Conservation (phyloP, 2,797 vertebrate species). For the Euthynnus affinis region DNA sequence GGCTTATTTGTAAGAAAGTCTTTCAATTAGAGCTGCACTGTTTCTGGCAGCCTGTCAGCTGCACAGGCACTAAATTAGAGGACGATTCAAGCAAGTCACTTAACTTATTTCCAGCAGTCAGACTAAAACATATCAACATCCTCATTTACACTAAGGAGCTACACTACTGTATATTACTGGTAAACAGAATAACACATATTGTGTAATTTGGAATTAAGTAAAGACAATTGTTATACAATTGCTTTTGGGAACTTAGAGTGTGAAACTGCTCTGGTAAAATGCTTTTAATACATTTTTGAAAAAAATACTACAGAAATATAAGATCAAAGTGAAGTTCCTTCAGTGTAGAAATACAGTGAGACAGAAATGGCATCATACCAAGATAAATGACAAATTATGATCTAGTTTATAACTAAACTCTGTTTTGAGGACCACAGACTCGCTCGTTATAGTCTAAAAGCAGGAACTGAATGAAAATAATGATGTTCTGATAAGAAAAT, state of each 20-base stretch:
- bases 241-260: too few relatives aligned
- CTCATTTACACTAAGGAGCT: conserved; percentile 13
- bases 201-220: background rate
- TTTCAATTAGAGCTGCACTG: conserved; percentile 73
- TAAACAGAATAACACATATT: background rate
- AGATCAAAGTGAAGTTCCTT: background rate
- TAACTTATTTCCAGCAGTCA: conserved; percentile 32
- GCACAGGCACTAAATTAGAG: conserved; percentile 49
- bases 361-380: background rate
- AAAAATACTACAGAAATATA: background rate
- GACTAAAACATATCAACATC: conserved; percentile 3
- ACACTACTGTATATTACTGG: background rate
- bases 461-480: background rate
- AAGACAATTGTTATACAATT: background rate
- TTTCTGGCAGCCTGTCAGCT: conserved; percentile 59
- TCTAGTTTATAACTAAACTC: background rate
- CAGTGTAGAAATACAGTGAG: background rate
- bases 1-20: conserved; percentile 47
- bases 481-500: background rate
- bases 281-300: background rate
- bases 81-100: conserved; percentile 24
- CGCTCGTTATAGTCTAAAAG: background rate
- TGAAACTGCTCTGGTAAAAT: background rate
- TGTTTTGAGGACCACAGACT: background rate
- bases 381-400: background rate